Evolutionary conservation across 2,888 invertebrate genomes (phyloP).

Genomic region (Lordiphosa fenestrarum): DNA sequence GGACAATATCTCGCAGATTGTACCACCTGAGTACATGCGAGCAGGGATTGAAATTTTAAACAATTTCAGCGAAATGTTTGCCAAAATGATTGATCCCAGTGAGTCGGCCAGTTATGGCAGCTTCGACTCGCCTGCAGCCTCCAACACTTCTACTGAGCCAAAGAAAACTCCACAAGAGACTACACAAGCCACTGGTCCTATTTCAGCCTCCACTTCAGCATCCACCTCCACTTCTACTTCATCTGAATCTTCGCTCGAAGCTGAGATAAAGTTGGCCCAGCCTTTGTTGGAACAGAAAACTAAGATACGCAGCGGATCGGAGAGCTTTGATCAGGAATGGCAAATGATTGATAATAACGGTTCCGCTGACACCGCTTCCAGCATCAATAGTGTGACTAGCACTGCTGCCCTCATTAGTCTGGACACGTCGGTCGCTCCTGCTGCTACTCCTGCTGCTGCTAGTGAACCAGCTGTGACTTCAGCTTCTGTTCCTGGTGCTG

Average conservation of each 20-base stretch:
- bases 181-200: constrained; percentile 6
- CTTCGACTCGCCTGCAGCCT: constrained; percentile 26
- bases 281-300: constrained; percentile 15
- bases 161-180: constrained; percentile 14
- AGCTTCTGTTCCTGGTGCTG: constrained; percentile 11
- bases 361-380: constrained; percentile 23
- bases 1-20: constrained; percentile 65
- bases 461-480: constrained; percentile 7
- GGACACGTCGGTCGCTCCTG: constrained; percentile 26
- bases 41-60: constrained; percentile 78
- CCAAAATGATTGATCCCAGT: constrained; percentile 77
- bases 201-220: constrained; percentile 2
- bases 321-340: constrained; percentile 73
- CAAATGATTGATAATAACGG: constrained; percentile 71
- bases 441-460: constrained; percentile 9
- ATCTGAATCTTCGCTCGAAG: constrained; percentile 9
- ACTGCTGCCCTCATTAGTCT: constrained; percentile 51
- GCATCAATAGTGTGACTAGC: constrained; percentile 4
- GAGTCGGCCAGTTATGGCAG: constrained; percentile 40
- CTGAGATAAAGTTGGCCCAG: constrained; percentile 16
- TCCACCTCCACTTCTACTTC: constrained; percentile 10
- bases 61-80: constrained; percentile 79
- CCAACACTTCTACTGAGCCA: constrained; percentile 1
- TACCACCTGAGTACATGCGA: constrained; percentile 76
- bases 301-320: constrained; percentile 41